Percentiles rank a stretch among this genome's conserved stretches.
phyloP scores from a whole-genome alignment of 2,888 invertebrate species.

The Drosophila siamana region DNA sequence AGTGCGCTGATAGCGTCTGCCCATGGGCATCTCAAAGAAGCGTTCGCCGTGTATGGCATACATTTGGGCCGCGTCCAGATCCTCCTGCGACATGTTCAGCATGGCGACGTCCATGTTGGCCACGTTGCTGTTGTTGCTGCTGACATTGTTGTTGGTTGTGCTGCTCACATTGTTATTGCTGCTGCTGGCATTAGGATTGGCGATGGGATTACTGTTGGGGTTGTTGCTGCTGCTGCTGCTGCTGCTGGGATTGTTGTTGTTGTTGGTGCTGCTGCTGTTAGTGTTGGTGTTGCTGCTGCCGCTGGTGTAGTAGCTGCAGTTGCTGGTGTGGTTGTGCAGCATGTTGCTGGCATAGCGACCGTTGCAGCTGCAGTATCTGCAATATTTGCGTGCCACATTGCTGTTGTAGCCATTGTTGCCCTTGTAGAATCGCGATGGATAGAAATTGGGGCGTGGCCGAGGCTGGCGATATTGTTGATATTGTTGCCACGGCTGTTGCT shows the following conservation, averaged over 20 bases:
- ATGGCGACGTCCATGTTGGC: conserved; percentile 17
- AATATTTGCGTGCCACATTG: conserved; percentile 15
- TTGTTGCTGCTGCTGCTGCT: too few relatives aligned
- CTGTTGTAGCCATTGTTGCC: conserved; percentile 9
- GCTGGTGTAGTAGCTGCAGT: neutral
- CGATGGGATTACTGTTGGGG: too few relatives aligned
- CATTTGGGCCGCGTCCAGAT: conserved; percentile 44
- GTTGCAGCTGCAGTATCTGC: conserved; percentile 26
- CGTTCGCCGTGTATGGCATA: conserved; percentile 52
- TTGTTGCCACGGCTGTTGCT: conserved; percentile 5
- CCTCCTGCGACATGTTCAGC: conserved; percentile 35
- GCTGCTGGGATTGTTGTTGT: too few relatives aligned
- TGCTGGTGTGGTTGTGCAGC: neutral
- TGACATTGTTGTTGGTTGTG: neutral
- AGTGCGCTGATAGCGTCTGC: conserved; percentile 22
- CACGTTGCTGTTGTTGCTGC: conserved; percentile 3
- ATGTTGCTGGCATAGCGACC: neutral
- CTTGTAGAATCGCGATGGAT: conserved; percentile 21
- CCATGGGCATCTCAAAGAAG: conserved; percentile 55
- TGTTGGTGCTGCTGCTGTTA: too few relatives aligned
- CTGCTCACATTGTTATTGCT: too few relatives aligned
- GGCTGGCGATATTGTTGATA: conserved; percentile 12
- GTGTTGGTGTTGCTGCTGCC: neutral
- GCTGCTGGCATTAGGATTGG: too few relatives aligned
- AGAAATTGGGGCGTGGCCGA: conserved; percentile 25